These are phyloP conservation scores for Mantis religiosa DNA, from an alignment of 2,888 invertebrate species.

Conservation along the genomic window DNA sequence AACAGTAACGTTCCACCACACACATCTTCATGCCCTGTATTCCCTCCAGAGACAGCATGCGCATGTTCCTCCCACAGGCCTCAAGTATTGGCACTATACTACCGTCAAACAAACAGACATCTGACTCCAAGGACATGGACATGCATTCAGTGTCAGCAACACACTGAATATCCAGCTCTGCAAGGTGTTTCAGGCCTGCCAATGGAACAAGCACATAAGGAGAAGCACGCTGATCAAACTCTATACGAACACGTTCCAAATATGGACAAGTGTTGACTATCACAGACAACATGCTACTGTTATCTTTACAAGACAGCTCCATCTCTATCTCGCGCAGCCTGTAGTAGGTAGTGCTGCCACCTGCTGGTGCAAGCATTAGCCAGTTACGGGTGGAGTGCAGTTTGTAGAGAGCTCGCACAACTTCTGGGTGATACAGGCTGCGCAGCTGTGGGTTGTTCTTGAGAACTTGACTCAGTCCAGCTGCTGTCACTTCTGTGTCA, in stretches of 20 bases:
- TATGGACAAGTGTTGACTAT: constrained; percentile 29
- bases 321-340: constrained; percentile 29
- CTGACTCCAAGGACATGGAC: not conserved
- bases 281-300: constrained; percentile 25
- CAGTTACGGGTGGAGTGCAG: constrained; percentile 26
- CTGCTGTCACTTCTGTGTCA: constrained; percentile 32
- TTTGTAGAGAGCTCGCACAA: constrained; percentile 31
- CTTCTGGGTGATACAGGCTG: constrained; percentile 30
- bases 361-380: constrained; percentile 20
- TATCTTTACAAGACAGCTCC: constrained; percentile 28
- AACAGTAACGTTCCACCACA: constrained; percentile 24
- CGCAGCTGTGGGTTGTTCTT: constrained; percentile 32
- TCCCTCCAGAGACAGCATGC: constrained; percentile 29
- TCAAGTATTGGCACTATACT: constrained; percentile 30
- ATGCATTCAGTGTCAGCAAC: constrained; percentile 12
- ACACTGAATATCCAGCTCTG: constrained; percentile 30
- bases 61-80: constrained; percentile 26
- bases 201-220: constrained; percentile 27
- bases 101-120: constrained; percentile 23
- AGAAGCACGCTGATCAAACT: constrained; percentile 29
- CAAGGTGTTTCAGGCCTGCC: constrained; percentile 23
- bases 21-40: constrained; percentile 29
- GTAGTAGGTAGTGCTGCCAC: constrained; percentile 13
- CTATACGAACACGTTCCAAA: constrained; percentile 30
- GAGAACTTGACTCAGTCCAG: constrained; percentile 29